Conservation (phyloP, 2,888 invertebrate species). For the Papilio elwesi region DNA sequence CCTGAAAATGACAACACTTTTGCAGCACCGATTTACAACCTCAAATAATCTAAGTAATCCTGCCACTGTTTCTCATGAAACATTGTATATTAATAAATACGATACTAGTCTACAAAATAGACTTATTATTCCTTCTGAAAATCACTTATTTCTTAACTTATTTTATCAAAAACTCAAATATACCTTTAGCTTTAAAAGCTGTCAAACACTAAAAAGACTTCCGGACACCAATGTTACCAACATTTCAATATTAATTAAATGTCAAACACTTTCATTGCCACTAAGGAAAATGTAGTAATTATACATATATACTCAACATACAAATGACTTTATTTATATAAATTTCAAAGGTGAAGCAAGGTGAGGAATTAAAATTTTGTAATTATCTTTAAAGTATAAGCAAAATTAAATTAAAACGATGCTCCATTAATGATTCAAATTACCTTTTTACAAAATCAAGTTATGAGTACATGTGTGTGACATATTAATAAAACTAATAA, state of each 20-base stretch:
- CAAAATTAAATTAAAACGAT: no score
- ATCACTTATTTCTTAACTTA: constrained; percentile 51
- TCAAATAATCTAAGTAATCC: constrained; percentile 72
- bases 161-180: constrained; percentile 56
- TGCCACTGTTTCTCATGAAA: constrained; percentile 49
- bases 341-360: no score
- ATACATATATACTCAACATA: not conserved
- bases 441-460: no score
- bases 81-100: constrained; percentile 40
- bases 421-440: no score
- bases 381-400: no score
- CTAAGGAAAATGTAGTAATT: constrained; percentile 18
- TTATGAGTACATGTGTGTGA: no score
- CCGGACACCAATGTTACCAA: constrained; percentile 47
- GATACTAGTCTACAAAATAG: constrained; percentile 42
- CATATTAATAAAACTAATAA: no score
- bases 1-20: constrained; percentile 78
- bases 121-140: constrained; percentile 57
- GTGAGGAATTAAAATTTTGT: no score
- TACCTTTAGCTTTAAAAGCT: constrained; percentile 81
- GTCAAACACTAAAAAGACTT: constrained; percentile 79
- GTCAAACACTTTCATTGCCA: constrained; percentile 19
- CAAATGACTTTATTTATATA: not conserved
- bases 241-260: constrained; percentile 15
- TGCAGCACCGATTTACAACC: constrained; percentile 71